Evolutionary conservation across 1,140 invertebrate species (phyloP).

Genomic region (Anastatus disparis): DNA sequence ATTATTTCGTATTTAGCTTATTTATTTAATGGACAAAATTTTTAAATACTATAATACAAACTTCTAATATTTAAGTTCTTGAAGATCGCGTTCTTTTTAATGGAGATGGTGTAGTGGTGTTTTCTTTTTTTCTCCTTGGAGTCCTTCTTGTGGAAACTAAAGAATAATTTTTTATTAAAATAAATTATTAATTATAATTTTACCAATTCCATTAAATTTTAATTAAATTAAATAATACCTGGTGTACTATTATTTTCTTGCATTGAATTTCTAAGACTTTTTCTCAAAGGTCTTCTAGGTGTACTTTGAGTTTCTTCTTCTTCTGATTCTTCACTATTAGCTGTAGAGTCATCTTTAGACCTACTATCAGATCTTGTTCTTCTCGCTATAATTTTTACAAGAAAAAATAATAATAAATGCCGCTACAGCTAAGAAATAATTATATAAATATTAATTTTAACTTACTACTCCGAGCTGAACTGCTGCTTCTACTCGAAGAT

Average conservation of each 20-base stretch:
- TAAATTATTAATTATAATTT: background rate
- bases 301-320: constrained; percentile 10
- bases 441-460: background rate
- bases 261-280: background rate
- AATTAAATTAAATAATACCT: background rate
- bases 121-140: constrained; percentile 10
- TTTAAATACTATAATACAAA: background rate
- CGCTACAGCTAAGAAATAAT: background rate
- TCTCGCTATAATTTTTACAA: constrained; percentile 19
- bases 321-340: constrained; percentile 3
- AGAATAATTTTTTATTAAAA: background rate
- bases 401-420: background rate
- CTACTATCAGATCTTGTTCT: background rate
- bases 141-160: constrained; percentile 6
- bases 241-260: background rate
- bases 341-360: background rate
- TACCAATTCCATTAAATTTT: background rate
- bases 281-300: constrained; percentile 15
- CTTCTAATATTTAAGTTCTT: constrained; percentile 10
- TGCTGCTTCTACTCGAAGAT: background rate
- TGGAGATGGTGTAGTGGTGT: background rate
- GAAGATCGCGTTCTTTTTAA: constrained; percentile 18
- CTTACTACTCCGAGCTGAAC: constrained; percentile 25
- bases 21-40: background rate
- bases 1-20: constrained; percentile 5